Evolutionary conservation across 2,113 vertebrate species (phyloP), one percentile per base, ranked within the genome.

Genomic region (Oreotrochilus melanogaster): DNA sequence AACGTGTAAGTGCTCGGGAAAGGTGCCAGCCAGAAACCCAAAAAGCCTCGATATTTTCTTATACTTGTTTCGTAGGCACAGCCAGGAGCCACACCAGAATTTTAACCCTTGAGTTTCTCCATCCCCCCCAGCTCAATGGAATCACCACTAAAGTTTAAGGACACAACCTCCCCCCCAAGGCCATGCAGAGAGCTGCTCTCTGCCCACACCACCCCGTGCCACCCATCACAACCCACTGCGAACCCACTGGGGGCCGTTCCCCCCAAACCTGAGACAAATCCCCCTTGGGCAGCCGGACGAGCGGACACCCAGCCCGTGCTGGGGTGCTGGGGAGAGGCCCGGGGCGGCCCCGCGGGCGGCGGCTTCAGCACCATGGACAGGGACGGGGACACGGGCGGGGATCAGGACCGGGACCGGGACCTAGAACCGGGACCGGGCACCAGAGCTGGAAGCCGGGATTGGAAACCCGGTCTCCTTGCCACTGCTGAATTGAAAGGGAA

Each of bases 351-450:
- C 78, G 37, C 21, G 6, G 78, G 69, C 25, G 27, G 73, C 15
- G 50, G 17, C 1, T 91, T 97, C 96, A 97, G 97, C 95, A 97
- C 96, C 95, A 87, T 18, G 95, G 97, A 93, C 92, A 97, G 95
- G 42, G 90, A 39, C 39, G 39, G 39, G 39, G 39, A 39, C 39
- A 37, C 8, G 37, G 37, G 10, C 37, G 37, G 37, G 37, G 37
- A 37, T 10, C 8, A 11, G 39, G 39, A 39, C 39, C 11, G 39
- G 39, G 39, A 39, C 39, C 39, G n/a, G n/a, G n/a, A n/a, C n/a
- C n/a, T n/a, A n/a, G n/a, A n/a, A n/a, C n/a, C n/a, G n/a, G n/a
- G n/a, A n/a, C n/a, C n/a, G n/a, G n/a, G n/a, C n/a, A n/a, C n/a
- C n/a, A n/a, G n/a, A n/a, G n/a, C n/a, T n/a, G n/a, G n/a, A n/a